Conservation (phyloP, 1,140 invertebrate species). For the Atta colombica region DNA sequence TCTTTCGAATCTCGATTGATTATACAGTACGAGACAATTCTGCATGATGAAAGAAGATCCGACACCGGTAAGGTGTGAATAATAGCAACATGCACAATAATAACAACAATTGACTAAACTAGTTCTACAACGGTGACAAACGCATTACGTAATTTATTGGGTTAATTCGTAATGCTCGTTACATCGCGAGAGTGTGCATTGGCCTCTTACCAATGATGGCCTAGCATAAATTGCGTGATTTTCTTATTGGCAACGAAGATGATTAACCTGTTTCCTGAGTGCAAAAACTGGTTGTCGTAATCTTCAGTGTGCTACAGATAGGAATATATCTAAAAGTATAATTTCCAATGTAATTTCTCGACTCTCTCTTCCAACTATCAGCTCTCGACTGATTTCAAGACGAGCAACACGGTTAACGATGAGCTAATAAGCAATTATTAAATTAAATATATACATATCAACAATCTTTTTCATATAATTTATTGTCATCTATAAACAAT, state of each 20-base stretch:
- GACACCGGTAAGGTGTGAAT: neutral
- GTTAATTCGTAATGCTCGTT: constrained; percentile 46
- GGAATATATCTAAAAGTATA: constrained; percentile 22
- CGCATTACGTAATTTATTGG: constrained; percentile 48
- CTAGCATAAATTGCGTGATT: constrained; percentile 46
- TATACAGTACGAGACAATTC: constrained; percentile 17
- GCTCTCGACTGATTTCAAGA: neutral
- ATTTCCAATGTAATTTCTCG: constrained; percentile 32
- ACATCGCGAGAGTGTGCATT: constrained; percentile 19
- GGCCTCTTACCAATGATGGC: constrained; percentile 37
- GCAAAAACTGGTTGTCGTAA: constrained; percentile 53
- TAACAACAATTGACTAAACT: constrained; percentile 62
- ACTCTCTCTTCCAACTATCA: neutral
- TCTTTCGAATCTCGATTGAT: constrained; percentile 20
- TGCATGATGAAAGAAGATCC: neutral
- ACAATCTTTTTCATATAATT: neutral
- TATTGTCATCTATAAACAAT: neutral
- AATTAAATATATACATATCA: neutral
- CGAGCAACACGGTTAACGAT: neutral
- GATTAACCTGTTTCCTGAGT: constrained; percentile 57
- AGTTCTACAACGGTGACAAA: constrained; percentile 40
- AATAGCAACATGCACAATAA: constrained; percentile 45
- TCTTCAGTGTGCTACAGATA: constrained; percentile 19
- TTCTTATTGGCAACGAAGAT: constrained; percentile 48
- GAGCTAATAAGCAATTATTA: constrained; percentile 3